Base-by-base conservation (phyloP, 2,888 invertebrate genomes). In the Dichetophora obliterata region DNA sequence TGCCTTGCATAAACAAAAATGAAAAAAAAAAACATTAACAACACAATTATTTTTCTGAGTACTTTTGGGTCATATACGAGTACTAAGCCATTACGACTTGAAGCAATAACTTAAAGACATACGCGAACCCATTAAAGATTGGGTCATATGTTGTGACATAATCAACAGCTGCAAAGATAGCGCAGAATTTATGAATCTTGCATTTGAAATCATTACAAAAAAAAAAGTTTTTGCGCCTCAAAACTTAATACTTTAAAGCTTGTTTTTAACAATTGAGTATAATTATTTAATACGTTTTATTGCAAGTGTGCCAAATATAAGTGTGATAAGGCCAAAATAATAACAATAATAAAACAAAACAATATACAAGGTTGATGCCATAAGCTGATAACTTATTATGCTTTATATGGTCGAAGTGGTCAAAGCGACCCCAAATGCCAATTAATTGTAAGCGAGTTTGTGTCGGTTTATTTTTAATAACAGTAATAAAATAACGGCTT, bases 11-110 rank as follows among this genome's bases (percentile, higher is more conserved):
- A 14, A 27, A 24, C 27, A 27, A 43, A 11, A 11, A 43, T 11
- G 3, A 59, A 24, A 14, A 59, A 27, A 22, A 59, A 27, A 24
- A 6, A 24, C 24, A 4, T 24, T n/a, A 11, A 22, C 14, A 59
- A 14, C 27, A 59, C 24, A 8, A 59, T 24, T 16, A 43, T 43
- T 43, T 43, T 43, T 43, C 43, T 43, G 43, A 43, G 43, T 24
- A 27, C 27, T 59, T 59, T 59, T 6, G 59, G 59, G 59, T 59
- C 59, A 59, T 59, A 14, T 59, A n/a, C n/a, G n/a, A n/a, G n/a
- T n/a, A 27, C 27, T 27, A 2, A 27, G 24, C 5, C 59, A 27
- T 59, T 59, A 22, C 59, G 19, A 43, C 24, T 59, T 59, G 59
- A 59, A 59, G 59, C 27, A 59, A 59, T 22, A 14, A 24, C 24